These are phyloP conservation scores for Promerops cafer DNA, from an alignment of 2,113 vertebrate species.

Conservation along the genomic window DNA sequence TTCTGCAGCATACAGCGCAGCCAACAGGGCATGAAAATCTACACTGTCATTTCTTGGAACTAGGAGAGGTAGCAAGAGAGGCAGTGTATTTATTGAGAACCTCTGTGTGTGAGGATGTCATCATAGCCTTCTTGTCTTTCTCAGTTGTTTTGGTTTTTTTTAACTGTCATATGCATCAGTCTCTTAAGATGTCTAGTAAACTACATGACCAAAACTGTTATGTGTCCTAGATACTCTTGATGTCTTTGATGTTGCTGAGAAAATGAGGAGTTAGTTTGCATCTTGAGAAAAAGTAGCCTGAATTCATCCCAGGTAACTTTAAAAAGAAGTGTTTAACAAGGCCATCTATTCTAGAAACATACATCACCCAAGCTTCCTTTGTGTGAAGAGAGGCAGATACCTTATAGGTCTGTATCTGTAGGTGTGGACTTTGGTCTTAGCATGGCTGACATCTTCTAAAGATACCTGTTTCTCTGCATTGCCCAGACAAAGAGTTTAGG, in stretches of 20 bases:
- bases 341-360: neutral
- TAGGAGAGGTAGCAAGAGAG: neutral
- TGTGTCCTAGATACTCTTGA: neutral
- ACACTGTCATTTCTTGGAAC: neutral
- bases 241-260: neutral
- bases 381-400: neutral
- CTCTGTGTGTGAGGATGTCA: neutral
- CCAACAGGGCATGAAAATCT: slow-evolving; percentile 19
- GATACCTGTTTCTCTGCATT: neutral
- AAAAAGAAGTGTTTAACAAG: neutral
- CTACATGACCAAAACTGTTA: neutral
- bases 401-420: neutral
- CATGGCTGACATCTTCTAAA: neutral
- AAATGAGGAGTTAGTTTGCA: neutral
- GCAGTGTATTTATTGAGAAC: neutral
- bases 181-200: neutral
- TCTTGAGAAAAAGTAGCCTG: neutral
- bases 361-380: neutral
- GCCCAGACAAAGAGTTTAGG: neutral
- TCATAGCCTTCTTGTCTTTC: neutral
- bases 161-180: neutral
- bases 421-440: neutral
- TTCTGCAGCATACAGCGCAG: neutral
- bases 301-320: neutral
- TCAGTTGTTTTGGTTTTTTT: neutral